Conservation (phyloP, 2,797 vertebrate genomes). For the Silurus aristotelis region DNA sequence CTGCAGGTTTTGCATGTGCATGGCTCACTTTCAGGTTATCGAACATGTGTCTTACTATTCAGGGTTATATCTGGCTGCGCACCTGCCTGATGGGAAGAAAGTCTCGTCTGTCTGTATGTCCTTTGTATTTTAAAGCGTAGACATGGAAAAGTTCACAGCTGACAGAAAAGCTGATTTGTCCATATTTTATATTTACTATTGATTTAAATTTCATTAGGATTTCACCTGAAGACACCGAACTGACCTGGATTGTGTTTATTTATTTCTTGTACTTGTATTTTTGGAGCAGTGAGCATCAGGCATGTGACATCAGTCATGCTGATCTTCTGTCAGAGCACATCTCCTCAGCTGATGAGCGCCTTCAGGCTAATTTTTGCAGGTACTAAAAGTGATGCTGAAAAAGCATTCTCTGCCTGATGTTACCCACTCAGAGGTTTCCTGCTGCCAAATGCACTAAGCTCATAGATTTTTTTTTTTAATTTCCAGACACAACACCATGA, state of each 20-base stretch:
- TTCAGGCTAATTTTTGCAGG: constrained; percentile 52
- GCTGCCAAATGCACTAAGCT: constrained; percentile 16
- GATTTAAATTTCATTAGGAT: not conserved
- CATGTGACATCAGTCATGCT: constrained; percentile 52
- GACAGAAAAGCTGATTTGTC: not conserved
- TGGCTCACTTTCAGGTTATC: not conserved
- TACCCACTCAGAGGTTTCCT: constrained; percentile 11
- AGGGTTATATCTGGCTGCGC: not conserved
- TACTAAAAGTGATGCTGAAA: constrained; percentile 47
- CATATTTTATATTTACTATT: not conserved
- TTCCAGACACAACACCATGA: not conserved
- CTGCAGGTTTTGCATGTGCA: not conserved
- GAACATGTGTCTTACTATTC: not conserved
- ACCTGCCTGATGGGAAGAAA: not conserved
- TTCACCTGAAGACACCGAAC: too few species aligned
- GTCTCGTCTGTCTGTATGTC: not conserved
- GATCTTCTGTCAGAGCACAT: constrained; percentile 50
- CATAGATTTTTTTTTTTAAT: not conserved
- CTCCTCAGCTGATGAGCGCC: constrained; percentile 46
- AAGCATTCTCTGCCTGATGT: constrained; percentile 36
- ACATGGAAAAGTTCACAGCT: not conserved
- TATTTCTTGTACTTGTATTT: not conserved
- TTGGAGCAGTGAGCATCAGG: constrained; percentile 35
- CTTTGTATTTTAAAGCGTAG: not conserved
- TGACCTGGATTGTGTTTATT: not conserved